Evolutionary conservation across 1,140 invertebrate genomes (phyloP).

Genomic region (Pristionchus pacificus): DNA sequence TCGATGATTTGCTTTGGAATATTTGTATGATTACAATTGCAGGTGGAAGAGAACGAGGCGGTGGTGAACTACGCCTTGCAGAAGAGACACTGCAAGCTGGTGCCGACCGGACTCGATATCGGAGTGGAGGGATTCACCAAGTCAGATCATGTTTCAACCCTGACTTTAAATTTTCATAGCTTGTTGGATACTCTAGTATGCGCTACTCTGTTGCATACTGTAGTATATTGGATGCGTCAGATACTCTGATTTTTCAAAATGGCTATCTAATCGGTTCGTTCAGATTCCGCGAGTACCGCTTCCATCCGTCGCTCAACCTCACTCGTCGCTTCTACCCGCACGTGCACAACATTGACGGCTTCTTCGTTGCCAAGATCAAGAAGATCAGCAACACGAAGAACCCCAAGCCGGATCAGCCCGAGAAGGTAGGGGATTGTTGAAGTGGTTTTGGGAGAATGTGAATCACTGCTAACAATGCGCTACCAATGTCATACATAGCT

Average conservation of each 20-base stretch:
- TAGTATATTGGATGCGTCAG: constrained; percentile 1
- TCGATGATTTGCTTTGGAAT: constrained; percentile 5
- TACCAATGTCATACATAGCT: too few relatives aligned
- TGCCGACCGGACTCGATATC: constrained; percentile 88
- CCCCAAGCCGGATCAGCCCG: constrained; percentile 2
- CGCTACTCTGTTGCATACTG: constrained; percentile 5
- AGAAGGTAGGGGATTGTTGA: neutral
- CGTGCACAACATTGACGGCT: constrained; percentile 97
- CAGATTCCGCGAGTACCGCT: constrained; percentile 67
- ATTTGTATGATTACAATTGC: constrained; percentile 40
- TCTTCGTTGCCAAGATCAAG: constrained; percentile 91
- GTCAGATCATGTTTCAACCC: constrained; percentile 63
- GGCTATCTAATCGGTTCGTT: constrained; percentile 21
- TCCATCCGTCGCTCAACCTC: constrained; percentile 84
- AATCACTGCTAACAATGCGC: too few relatives aligned
- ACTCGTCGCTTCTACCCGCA: constrained; percentile 92
- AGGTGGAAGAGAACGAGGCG: constrained; percentile 95
- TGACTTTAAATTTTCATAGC: too few relatives aligned
- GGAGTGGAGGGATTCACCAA: constrained; percentile 88
- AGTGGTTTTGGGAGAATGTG: constrained; percentile 5
- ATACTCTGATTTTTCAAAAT: constrained; percentile 7
- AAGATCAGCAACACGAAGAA: constrained; percentile 51
- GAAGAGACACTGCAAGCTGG: constrained; percentile 83
- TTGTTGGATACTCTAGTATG: too few relatives aligned
- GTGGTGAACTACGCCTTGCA: constrained; percentile 93